Conservation (phyloP, 2,797 vertebrate genomes). For the Anabacerthia variegaticeps region DNA sequence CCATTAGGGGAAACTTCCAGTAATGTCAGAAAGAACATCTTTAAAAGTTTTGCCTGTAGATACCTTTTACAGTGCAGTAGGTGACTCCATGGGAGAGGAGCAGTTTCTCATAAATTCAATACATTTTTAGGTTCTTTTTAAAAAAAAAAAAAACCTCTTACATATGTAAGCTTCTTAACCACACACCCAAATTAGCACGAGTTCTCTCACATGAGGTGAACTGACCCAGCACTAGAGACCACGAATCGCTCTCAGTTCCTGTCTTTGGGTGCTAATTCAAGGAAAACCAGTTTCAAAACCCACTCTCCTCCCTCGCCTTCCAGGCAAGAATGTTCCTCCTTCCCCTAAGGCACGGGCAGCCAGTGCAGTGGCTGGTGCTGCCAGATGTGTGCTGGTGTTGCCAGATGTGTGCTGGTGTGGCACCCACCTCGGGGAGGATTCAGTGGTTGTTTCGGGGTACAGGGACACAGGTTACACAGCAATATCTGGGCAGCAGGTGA, state of each 20-base stretch:
- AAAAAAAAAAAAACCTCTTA: neutral
- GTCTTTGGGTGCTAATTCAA: neutral
- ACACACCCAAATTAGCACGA: neutral
- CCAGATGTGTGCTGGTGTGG: neutral
- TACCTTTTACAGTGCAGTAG: neutral
- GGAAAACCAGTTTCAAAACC: neutral
- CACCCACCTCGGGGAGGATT: neutral
- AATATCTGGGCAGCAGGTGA: neutral
- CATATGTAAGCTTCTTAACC: neutral
- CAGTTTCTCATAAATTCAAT: rapidly evolving
- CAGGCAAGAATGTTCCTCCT: rapidly evolving
- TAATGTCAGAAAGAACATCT: neutral
- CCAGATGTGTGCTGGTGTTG: neutral
- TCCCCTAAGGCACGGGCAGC: rapidly evolving
- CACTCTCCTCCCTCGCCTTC: rapidly evolving
- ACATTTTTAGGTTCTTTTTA: neutral
- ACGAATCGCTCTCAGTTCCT: neutral
- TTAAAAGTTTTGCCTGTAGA: neutral
- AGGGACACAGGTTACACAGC: neutral
- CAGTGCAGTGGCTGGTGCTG: neutral
- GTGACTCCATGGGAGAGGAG: neutral
- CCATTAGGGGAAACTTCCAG: neutral
- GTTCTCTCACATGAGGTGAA: neutral
- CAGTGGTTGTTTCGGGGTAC: neutral
- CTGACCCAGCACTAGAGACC: neutral